These are phyloP conservation scores for Eulemur albifrons DNA, from an alignment of 2,797 vertebrate genomes.

Conservation along the genomic window DNA sequence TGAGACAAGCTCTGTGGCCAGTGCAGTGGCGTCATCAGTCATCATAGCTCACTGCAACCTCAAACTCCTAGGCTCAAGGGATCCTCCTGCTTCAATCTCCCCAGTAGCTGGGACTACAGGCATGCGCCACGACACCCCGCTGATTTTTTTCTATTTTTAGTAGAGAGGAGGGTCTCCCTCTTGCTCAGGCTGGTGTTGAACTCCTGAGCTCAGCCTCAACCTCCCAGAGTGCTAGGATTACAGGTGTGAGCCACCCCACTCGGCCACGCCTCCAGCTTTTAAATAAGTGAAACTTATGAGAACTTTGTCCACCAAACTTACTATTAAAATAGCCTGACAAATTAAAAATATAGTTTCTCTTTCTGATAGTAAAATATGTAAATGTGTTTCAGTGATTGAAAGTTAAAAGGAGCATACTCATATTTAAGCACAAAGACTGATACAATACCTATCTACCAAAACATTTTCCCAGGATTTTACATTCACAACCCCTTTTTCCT, in stretches of 20 bases:
- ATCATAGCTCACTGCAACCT: too few relatives aligned
- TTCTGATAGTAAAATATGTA: neutral
- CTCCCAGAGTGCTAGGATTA: too few relatives aligned
- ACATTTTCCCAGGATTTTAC: neutral
- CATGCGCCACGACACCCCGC: fast-evolving
- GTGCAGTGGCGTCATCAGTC: too few relatives aligned
- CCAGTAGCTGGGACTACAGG: too few relatives aligned
- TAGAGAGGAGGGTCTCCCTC: too few relatives aligned
- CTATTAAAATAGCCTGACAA: slow-evolving; percentile 6
- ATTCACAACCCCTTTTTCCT: neutral
- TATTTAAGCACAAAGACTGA: slow-evolving; percentile 26
- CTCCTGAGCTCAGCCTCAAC: too few relatives aligned
- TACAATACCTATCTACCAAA: neutral
- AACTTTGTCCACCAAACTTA: slow-evolving; percentile 2
- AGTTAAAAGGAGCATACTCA: slow-evolving; percentile 1
- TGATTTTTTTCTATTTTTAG: too few relatives aligned
- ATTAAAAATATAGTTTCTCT: slow-evolving; percentile 5
- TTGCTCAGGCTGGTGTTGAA: too few relatives aligned
- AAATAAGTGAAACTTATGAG: neutral
- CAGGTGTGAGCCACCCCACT: too few relatives aligned
- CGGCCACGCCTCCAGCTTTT: neutral
- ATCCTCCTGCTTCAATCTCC: too few relatives aligned
- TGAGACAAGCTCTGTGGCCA: too few relatives aligned
- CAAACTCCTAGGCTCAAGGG: too few relatives aligned
- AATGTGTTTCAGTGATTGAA: neutral